Conservation (phyloP, 1,140 invertebrate species). For the Brachystomella parvula region DNA sequence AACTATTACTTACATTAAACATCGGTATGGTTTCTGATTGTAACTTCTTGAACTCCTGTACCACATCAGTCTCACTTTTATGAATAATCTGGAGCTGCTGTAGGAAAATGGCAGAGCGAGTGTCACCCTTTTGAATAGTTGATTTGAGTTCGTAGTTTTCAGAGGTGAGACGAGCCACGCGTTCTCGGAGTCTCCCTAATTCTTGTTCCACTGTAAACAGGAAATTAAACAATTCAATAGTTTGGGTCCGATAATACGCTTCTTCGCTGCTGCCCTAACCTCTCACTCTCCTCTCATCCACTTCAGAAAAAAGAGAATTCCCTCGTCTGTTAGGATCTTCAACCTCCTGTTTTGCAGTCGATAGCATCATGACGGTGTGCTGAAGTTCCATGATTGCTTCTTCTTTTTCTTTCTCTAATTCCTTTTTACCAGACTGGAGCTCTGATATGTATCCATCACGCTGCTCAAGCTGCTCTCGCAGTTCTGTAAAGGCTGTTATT, state of each 20-base stretch:
- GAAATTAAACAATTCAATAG: not conserved
- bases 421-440: conserved; percentile 20
- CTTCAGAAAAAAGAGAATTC: conserved; percentile 31
- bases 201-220: conserved; percentile 29
- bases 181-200: conserved; percentile 15
- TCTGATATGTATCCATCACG: conserved; percentile 18
- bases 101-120: conserved; percentile 18
- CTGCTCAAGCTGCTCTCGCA: conserved; percentile 22
- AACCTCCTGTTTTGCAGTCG: conserved; percentile 11
- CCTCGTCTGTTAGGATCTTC: conserved; percentile 24
- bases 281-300: conserved; percentile 24
- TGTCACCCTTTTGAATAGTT: conserved; percentile 20
- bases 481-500: not conserved
- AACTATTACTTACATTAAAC: conserved; percentile 20
- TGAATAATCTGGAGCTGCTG: conserved; percentile 22
- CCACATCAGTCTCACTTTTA: conserved; percentile 22
- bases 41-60: conserved; percentile 20
- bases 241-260: not conserved
- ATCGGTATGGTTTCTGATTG: conserved; percentile 17
- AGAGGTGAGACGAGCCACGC: conserved; percentile 15
- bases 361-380: conserved; percentile 10
- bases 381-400: conserved; percentile 25
- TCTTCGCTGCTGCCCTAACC: conserved; percentile 2
- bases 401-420: conserved; percentile 20
- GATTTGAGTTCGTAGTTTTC: conserved; percentile 21